phyloP scores from a whole-genome alignment of 2,888 invertebrate species.

The Drosophila kokeensis region DNA sequence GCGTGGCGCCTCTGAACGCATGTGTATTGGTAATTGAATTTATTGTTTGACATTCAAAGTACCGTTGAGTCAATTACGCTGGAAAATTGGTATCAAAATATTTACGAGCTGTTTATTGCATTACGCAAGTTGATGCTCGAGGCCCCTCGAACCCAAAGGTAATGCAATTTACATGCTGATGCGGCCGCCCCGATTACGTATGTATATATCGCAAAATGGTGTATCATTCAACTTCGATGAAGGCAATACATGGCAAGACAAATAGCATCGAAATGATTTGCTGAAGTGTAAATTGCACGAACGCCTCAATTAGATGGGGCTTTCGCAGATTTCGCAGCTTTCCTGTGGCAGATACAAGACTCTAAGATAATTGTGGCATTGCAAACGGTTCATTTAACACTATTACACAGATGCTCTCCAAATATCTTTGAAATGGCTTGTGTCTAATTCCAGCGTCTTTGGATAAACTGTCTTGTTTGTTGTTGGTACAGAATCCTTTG shows the following conservation, averaged over 20 bases:
- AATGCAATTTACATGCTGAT: slow-evolving; percentile 81
- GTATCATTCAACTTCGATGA: slow-evolving; percentile 31
- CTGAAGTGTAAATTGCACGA: slow-evolving; percentile 66
- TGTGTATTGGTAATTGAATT: slow-evolving; percentile 82
- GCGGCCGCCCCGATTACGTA: slow-evolving; percentile 59
- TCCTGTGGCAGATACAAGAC: background rate
- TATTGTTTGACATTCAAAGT: slow-evolving; percentile 84
- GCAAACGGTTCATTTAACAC: slow-evolving; percentile 31
- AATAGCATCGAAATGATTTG: slow-evolving; percentile 49
- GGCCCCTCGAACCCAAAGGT: slow-evolving; percentile 47
- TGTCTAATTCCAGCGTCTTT: background rate
- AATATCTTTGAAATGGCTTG: background rate
- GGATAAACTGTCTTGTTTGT: background rate
- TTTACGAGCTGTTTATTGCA: slow-evolving; percentile 82
- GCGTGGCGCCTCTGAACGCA: slow-evolving; percentile 30
- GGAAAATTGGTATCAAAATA: slow-evolving; percentile 83
- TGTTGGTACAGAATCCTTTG: background rate
- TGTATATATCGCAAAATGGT: slow-evolving; percentile 42
- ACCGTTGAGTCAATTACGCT: slow-evolving; percentile 82
- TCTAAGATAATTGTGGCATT: slow-evolving; percentile 27
- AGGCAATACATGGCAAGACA: slow-evolving; percentile 32
- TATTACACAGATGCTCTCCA: slow-evolving; percentile 3
- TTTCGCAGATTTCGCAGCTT: slow-evolving; percentile 13
- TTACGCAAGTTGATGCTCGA: slow-evolving; percentile 65
- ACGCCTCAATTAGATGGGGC: slow-evolving; percentile 54